Conservation (phyloP, 1,140 invertebrate species). For the Cotesia glomerata region DNA sequence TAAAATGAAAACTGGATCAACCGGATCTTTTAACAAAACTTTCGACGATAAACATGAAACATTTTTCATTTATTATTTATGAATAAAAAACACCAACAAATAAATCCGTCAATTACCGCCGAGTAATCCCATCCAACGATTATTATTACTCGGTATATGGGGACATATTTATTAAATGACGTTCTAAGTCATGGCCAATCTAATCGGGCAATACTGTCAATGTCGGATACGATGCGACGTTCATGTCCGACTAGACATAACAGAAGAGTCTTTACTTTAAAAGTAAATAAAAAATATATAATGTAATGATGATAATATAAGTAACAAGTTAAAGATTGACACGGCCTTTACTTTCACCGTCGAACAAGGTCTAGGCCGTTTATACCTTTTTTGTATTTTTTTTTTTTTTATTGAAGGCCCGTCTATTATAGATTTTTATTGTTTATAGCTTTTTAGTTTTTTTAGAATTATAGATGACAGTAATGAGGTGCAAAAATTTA, state of each 20-base stretch:
- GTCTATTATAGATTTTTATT: too few relatives aligned
- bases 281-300: neutral
- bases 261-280: neutral
- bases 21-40: slow-evolving; percentile 33
- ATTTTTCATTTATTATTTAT: slow-evolving; percentile 36
- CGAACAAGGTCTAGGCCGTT: slow-evolving; percentile 49
- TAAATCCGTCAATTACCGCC: neutral
- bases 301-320: neutral
- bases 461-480: too few relatives aligned
- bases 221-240: neutral
- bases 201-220: too few relatives aligned
- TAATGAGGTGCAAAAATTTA: too few relatives aligned
- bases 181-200: too few relatives aligned
- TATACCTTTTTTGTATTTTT: slow-evolving; percentile 5
- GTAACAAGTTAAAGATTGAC: slow-evolving; percentile 20
- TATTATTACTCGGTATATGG: neutral
- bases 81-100: neutral
- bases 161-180: too few relatives aligned
- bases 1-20: slow-evolving; percentile 45
- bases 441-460: too few relatives aligned
- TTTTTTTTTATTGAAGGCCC: neutral
- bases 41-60: slow-evolving; percentile 9
- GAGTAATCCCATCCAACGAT: neutral
- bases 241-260: neutral
- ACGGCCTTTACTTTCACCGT: slow-evolving; percentile 49